Base-by-base conservation (phyloP, 2,888 invertebrate species). In the Drosophila cracens region DNA sequence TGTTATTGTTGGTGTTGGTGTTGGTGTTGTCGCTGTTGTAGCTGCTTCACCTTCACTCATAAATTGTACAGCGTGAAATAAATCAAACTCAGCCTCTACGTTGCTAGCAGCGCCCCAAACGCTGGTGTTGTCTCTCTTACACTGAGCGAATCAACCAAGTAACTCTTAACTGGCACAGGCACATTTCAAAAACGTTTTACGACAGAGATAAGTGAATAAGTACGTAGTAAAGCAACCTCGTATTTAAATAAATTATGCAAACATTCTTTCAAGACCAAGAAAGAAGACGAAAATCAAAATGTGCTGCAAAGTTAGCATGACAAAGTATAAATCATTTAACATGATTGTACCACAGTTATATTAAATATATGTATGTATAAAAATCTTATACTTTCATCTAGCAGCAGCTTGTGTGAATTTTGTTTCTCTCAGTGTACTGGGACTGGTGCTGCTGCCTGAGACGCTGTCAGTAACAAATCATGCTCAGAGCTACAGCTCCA, bases 21-120 rank as follows among this genome's bases (percentile, higher is more conserved):
- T 6, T 57, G 62, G 31, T 65, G 52, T 29, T 61, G 33, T 52
- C 56, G 61, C 21, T 63, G 56, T 40, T 60, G 56, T 40, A 31
- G 54, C 54, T 73, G 76, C 81, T 90, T 84, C 77, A 87, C 82
- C 89, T 86, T 89, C 84, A 84, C 89, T 87, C 83, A 87, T 90
- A 90, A 87, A 90, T 90, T 89, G 83, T 85, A 79, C 86, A 87
- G 80, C 73, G 76, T 75, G 80, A 90, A 81, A 91, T 91, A 91
- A 91, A 91, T 91, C 91, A 91, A 84, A 87, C 75, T 83, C 82
- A 86, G 81, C 79, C 82, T 83, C 79, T 64, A 51, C 68, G 40
- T 43, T 51, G 34, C 67, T 46, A 68, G 53, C 54, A 56, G 65
- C 56, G 34, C 33, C 38, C 54, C 25, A 54, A 54, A 21, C 38